A percentile compares a stretch with the other conserved stretches of the same genome.
These are phyloP conservation scores for Sarcophaga rosellei DNA, from an alignment of 2,888 invertebrate species.

Conservation along the genomic window DNA sequence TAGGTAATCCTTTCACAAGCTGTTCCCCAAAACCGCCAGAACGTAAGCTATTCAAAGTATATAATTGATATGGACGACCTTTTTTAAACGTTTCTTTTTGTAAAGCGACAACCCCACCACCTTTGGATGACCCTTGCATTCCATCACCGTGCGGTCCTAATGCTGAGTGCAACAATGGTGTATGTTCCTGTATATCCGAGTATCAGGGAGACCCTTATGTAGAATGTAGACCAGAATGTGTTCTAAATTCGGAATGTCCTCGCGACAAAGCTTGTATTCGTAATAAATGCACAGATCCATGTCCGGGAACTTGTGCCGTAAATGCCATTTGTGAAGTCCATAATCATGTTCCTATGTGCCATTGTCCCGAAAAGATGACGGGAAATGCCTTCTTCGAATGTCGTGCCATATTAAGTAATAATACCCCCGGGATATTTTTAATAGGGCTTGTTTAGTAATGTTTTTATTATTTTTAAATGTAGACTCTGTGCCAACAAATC, in stretches of 20 bases:
- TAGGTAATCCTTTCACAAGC: constrained; percentile 83
- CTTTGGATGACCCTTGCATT: constrained; percentile 84
- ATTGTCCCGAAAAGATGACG: constrained; percentile 88
- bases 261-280: constrained; percentile 86
- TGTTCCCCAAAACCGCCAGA: constrained; percentile 79
- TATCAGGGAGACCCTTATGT: constrained; percentile 89
- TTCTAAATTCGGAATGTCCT: constrained; percentile 88
- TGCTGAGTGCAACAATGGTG: constrained; percentile 85
- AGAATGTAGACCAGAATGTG: constrained; percentile 90
- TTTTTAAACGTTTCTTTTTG: neutral
- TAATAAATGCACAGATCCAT: constrained; percentile 89
- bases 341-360: constrained; percentile 90
- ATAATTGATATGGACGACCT: neutral
- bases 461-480: constrained; percentile 68
- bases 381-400: constrained; percentile 91
- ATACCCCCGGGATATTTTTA: neutral
- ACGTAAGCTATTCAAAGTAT: constrained; percentile 73
- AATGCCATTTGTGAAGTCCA: constrained; percentile 90
- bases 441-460: neutral
- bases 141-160: constrained; percentile 90
- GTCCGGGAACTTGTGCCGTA: constrained; percentile 87
- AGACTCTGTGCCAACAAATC: constrained; percentile 83
- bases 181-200: constrained; percentile 87
- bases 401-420: constrained; percentile 77
- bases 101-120: constrained; percentile 73